These are phyloP conservation scores for Mechanitis mazaeus DNA, from an alignment of 2,888 invertebrate species.

Conservation along the genomic window DNA sequence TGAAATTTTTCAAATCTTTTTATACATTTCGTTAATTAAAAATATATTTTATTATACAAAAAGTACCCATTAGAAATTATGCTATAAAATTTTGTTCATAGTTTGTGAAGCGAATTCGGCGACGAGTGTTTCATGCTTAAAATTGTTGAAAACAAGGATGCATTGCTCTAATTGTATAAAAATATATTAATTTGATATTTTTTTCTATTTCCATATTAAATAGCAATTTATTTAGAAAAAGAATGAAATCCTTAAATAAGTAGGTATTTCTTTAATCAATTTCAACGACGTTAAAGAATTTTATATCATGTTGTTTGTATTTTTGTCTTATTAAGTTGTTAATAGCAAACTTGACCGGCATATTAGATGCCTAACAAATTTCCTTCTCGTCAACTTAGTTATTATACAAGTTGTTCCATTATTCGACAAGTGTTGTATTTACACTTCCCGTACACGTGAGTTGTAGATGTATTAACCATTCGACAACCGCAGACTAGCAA, in stretches of 20 bases:
- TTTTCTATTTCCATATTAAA: no score
- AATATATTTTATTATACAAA: constrained; percentile 12
- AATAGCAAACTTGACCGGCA: background rate
- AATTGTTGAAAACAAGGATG: constrained; percentile 8
- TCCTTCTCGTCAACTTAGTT: constrained; percentile 18
- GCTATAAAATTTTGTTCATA: constrained; percentile 14
- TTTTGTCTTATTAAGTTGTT: no score
- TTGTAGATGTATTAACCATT: no score
- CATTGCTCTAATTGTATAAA: no score
- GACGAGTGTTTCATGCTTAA: constrained; percentile 1
- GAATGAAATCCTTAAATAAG: no score
- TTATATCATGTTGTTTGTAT: no score
- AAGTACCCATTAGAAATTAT: constrained; percentile 14
- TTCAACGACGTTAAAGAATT: no score
- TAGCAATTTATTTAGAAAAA: no score
- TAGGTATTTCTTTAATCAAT: no score
- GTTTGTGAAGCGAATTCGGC: constrained; percentile 12
- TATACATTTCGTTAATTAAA: background rate
- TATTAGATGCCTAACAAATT: constrained; percentile 16
- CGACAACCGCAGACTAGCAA: no score
- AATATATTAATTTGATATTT: no score
- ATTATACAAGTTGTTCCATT: constrained; percentile 21
- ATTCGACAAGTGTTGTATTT: constrained; percentile 20
- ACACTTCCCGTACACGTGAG: background rate
- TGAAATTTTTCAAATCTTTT: no score